A percentile compares a stretch with the other conserved stretches of the same genome.
Evolutionary conservation across 2,113 vertebrate genomes (phyloP).

Genomic region (Corythornis vintsioides): DNA sequence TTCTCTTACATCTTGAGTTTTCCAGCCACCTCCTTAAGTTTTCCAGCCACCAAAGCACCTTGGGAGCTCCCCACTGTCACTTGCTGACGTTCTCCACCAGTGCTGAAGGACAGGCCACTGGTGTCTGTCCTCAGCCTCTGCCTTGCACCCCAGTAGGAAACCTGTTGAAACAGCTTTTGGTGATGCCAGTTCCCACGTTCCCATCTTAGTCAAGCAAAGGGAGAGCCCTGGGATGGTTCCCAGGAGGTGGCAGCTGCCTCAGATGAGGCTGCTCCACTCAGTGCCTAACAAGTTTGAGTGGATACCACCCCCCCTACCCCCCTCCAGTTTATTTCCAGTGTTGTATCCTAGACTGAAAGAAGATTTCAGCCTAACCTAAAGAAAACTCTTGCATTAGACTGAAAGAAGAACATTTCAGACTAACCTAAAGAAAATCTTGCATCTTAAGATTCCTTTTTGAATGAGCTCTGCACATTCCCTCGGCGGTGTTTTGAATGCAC

Average conservation of each 20-base stretch:
- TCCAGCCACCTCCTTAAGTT: not conserved
- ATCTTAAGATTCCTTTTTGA: constrained; percentile 73
- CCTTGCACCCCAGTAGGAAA: not conserved
- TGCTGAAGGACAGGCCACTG: not conserved
- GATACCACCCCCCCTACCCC: constrained; percentile 51
- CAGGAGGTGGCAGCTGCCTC: constrained; percentile 25
- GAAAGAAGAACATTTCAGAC: constrained; percentile 63
- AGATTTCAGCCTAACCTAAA: constrained; percentile 70
- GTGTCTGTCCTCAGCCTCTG: not conserved
- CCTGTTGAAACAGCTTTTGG: not conserved
- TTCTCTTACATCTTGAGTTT: constrained; percentile 21
- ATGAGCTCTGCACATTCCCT: constrained; percentile 70
- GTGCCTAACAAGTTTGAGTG: constrained; percentile 55
- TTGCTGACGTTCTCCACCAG: not conserved
- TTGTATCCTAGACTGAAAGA: constrained; percentile 57
- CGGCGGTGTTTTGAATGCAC: constrained; percentile 69
- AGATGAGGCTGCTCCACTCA: not conserved
- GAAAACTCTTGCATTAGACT: constrained; percentile 55
- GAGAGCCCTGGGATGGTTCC: constrained; percentile 9
- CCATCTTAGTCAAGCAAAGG: not conserved
- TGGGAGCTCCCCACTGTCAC: not conserved
- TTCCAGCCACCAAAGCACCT: not conserved
- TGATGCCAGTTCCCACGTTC: not conserved
- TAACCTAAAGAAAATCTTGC: constrained; percentile 69
- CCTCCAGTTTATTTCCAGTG: constrained; percentile 55